These are phyloP conservation scores for Cerceris rybyensis DNA, from an alignment of 2,888 invertebrate genomes.

Conservation along the genomic window DNA sequence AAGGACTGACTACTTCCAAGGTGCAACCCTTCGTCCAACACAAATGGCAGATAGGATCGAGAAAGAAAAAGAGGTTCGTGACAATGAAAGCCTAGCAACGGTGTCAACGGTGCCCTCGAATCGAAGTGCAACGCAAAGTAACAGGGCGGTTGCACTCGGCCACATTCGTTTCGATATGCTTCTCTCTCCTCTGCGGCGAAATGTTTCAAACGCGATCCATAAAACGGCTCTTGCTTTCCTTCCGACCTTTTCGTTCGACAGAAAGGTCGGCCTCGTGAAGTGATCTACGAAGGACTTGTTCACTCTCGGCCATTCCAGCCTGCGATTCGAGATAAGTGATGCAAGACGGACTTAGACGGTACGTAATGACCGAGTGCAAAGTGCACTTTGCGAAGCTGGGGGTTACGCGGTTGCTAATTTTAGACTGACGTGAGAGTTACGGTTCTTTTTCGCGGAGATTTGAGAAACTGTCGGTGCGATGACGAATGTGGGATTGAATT, in stretches of 20 bases:
- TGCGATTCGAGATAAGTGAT: slow-evolving; percentile 46
- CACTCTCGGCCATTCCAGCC: slow-evolving; percentile 36
- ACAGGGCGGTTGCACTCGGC: slow-evolving; percentile 13
- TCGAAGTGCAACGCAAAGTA: slow-evolving; percentile 13
- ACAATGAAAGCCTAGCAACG: slow-evolving; percentile 43
- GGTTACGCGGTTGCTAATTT: background rate
- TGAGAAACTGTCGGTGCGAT: too few relatives aligned
- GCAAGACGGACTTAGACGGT: slow-evolving; percentile 18
- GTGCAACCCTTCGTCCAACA: too few relatives aligned
- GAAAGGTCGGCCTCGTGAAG: slow-evolving; percentile 59
- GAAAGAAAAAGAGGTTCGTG: slow-evolving; percentile 11
- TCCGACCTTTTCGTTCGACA: slow-evolving; percentile 50
- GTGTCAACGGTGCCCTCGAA: slow-evolving; percentile 22
- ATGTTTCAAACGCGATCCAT: background rate
- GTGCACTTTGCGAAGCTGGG: slow-evolving; percentile 20
- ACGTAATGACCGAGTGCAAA: slow-evolving; percentile 33
- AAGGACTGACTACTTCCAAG: too few relatives aligned
- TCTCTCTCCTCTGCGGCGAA: background rate
- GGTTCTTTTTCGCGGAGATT: too few relatives aligned
- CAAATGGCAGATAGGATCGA: too few relatives aligned
- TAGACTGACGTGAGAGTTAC: too few relatives aligned
- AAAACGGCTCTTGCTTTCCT: slow-evolving; percentile 7
- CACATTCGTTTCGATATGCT: background rate
- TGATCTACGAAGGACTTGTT: slow-evolving; percentile 29
- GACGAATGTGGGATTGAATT: too few relatives aligned